Percentiles rank a stretch among this genome's conserved stretches.
Evolutionary conservation across 2,113 vertebrate species (phyloP).

Genomic region (Rhegmatorhina hoffmannsi): DNA sequence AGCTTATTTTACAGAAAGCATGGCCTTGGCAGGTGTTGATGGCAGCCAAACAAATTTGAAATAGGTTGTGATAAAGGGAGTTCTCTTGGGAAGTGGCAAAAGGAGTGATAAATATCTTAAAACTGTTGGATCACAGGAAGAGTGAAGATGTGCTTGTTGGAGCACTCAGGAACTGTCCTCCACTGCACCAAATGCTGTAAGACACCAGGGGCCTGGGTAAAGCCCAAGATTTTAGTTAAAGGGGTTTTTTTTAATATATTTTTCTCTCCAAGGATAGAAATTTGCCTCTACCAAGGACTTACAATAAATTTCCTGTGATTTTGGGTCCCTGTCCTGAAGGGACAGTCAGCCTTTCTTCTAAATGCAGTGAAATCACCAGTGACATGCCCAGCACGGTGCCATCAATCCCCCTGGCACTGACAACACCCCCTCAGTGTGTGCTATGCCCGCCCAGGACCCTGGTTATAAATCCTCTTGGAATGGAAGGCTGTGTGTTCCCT

Average conservation of each 20-base stretch:
- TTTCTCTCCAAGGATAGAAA: background rate
- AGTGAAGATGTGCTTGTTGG: background rate
- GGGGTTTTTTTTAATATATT: background rate
- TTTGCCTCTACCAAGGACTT: background rate
- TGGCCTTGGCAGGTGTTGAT: conserved; percentile 19
- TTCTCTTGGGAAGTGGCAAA: background rate
- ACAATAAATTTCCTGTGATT: background rate
- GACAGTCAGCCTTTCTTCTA: background rate
- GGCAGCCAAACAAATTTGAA: conserved; percentile 35
- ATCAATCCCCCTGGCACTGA: background rate
- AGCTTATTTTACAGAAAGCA: background rate
- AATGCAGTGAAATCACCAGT: background rate
- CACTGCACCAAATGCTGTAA: background rate
- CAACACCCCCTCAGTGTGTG: background rate
- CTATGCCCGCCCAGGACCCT: background rate
- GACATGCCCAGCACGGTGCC: background rate
- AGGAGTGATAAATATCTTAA: background rate
- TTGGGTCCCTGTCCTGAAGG: background rate
- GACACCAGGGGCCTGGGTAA: background rate
- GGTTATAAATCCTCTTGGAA: background rate
- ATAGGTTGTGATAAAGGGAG: background rate
- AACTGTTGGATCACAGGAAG: background rate
- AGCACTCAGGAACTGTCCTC: background rate
- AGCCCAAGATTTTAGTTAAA: background rate
- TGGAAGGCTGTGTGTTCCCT: background rate